phyloP scores from a whole-genome alignment of 92 coral and sea anemone species.

The Parazoanthus atlanticus region DNA sequence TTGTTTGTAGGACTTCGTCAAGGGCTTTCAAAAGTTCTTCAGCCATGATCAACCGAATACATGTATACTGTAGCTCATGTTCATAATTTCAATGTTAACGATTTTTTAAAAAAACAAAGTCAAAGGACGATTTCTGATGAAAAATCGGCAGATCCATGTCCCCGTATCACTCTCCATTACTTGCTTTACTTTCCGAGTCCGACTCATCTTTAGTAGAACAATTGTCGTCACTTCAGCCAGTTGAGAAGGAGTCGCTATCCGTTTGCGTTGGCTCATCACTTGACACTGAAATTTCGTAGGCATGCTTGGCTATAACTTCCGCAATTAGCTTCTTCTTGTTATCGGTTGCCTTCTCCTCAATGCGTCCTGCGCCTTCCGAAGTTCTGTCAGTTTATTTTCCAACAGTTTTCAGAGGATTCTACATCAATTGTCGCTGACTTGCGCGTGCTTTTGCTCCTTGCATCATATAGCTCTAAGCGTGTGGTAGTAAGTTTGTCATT shows the following conservation, averaged over 20 bases:
- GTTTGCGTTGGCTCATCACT: neutral
- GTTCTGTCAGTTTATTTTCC: conserved; percentile 27
- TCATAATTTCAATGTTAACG: too few relatives aligned
- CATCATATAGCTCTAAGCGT: neutral
- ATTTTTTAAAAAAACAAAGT: too few relatives aligned
- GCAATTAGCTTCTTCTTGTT: neutral
- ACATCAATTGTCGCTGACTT: neutral
- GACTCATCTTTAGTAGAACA: too few relatives aligned
- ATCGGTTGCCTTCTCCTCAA: conserved; percentile 1
- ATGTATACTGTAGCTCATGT: too few relatives aligned
- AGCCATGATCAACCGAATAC: too few relatives aligned
- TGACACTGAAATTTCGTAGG: too few relatives aligned
- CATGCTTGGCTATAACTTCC: neutral
- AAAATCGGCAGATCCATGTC: too few relatives aligned
- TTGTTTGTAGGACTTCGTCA: neutral
- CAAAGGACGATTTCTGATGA: too few relatives aligned
- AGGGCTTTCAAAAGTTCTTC: neutral
- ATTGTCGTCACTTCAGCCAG: too few relatives aligned
- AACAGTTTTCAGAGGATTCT: neutral
- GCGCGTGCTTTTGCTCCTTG: neutral
- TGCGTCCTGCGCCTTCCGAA: conserved; percentile 44
- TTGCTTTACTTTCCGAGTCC: too few relatives aligned
- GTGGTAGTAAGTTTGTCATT: neutral
- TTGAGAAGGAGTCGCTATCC: neutral
- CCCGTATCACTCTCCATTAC: too few relatives aligned